phyloP scores from a whole-genome alignment of 2,888 invertebrate species.

The Lingula anatina region DNA sequence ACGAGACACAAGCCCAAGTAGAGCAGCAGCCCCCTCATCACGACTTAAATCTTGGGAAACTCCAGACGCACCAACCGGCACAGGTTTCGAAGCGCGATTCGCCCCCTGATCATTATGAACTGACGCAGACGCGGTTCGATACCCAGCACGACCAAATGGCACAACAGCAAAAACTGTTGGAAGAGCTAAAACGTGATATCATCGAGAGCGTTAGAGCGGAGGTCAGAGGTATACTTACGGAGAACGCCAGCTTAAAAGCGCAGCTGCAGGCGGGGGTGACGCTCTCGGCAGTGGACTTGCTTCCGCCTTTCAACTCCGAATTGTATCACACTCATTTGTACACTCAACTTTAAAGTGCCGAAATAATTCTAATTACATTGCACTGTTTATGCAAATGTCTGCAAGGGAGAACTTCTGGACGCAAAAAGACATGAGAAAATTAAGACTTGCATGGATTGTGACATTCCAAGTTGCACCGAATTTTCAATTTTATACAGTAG shows the following conservation, averaged over 20 bases:
- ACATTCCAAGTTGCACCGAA: too few species aligned
- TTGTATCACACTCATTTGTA: constrained; percentile 50
- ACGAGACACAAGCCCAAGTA: too few species aligned
- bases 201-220: constrained; percentile 7
- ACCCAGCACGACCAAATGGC: neutral
- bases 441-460: too few species aligned
- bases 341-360: constrained; percentile 46
- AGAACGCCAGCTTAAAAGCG: constrained; percentile 19
- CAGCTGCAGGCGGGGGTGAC: constrained; percentile 40
- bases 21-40: constrained; percentile 3
- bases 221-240: constrained; percentile 6
- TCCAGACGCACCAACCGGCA: too few species aligned
- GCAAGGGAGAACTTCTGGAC: too few species aligned
- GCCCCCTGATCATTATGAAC: constrained; percentile 6
- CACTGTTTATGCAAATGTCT: too few species aligned
- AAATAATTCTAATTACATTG: too few species aligned
- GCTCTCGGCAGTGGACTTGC: constrained; percentile 21
- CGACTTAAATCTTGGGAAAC: too few species aligned
- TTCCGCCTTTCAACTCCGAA: constrained; percentile 36
- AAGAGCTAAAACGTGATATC: constrained; percentile 15
- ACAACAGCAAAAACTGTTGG: constrained; percentile 1
- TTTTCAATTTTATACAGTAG: too few species aligned
- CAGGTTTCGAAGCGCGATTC: too few species aligned
- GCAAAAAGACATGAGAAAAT: too few species aligned
- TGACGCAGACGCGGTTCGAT: neutral